Conservation (phyloP, 30 jellyfish, hydroid and myxozoan genomes). For the Rhopilema esculentum region DNA sequence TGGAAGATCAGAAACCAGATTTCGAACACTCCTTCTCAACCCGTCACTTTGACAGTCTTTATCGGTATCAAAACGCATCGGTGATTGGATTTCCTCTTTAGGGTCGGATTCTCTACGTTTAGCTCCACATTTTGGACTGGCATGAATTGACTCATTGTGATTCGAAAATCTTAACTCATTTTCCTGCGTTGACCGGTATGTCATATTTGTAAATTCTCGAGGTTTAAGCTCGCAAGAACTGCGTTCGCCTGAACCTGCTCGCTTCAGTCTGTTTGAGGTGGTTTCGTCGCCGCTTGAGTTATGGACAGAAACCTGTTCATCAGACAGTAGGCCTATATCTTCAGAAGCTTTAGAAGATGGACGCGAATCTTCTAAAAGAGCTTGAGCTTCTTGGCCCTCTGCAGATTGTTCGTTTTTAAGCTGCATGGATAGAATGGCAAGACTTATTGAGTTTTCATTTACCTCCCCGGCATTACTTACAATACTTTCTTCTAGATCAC, state of each 20-base stretch:
- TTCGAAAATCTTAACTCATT: neutral
- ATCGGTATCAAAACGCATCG: neutral
- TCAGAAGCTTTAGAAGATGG: constrained; percentile 71
- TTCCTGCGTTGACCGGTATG: constrained; percentile 1
- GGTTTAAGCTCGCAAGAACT: neutral
- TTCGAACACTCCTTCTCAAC: neutral
- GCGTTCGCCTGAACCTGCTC: constrained; percentile 5
- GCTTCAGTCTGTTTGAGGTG: neutral
- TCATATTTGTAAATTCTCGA: constrained; percentile 6
- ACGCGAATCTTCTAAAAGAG: constrained; percentile 45
- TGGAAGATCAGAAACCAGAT: neutral
- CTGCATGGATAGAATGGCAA: constrained; percentile 61
- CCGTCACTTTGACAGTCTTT: neutral
- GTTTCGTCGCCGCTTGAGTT: constrained; percentile 44
- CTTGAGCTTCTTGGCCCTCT: constrained; percentile 44
- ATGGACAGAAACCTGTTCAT: constrained; percentile 30
- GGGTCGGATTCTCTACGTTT: neutral
- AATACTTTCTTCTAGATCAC: constrained; percentile 70
- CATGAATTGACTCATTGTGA: neutral
- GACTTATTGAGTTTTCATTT: constrained; percentile 58
- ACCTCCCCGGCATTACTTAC: constrained; percentile 64
- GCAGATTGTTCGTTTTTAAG: constrained; percentile 17
- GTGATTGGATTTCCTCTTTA: constrained; percentile 6
- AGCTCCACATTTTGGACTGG: neutral
- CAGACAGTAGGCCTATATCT: constrained; percentile 46